Conservation (phyloP, 37 sponge, comb jelly and placozoan species). For the Beroe forskalii region DNA sequence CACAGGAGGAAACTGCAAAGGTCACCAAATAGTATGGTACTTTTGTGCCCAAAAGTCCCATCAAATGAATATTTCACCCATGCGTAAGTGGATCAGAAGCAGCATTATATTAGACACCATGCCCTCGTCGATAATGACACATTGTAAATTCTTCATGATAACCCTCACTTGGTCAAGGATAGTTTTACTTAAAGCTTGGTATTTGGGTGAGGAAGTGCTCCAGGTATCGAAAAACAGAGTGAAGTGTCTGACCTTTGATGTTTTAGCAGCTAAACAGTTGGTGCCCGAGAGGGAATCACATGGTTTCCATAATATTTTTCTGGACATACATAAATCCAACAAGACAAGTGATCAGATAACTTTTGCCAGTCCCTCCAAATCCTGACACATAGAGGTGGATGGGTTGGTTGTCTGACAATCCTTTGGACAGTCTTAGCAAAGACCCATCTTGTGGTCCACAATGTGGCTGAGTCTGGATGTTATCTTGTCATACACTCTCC, state of each 20-base stretch:
- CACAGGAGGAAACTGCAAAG: slow-evolving; percentile 71
- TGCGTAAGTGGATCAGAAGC: slow-evolving; percentile 67
- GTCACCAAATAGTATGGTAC: slow-evolving; percentile 69
- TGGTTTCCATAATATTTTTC: not conserved
- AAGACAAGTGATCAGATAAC: slow-evolving; percentile 66
- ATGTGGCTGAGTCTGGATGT: not conserved
- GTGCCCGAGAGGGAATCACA: slow-evolving; percentile 48
- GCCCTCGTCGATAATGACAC: slow-evolving; percentile 75
- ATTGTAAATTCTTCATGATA: slow-evolving; percentile 62
- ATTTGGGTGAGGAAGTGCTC: slow-evolving; percentile 66
- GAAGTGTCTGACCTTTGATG: slow-evolving; percentile 67
- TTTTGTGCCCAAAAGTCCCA: slow-evolving; percentile 44
- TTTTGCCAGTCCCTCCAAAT: slow-evolving; percentile 71
- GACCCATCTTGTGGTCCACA: not conserved
- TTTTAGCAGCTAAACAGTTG: slow-evolving; percentile 69
- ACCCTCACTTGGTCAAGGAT: slow-evolving; percentile 65
- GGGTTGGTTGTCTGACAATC: slow-evolving; percentile 18
- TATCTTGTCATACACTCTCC: not conserved
- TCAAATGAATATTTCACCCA: slow-evolving; percentile 67
- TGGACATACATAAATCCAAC: slow-evolving; percentile 25
- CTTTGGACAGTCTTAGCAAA: not conserved
- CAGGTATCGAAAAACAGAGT: slow-evolving; percentile 64
- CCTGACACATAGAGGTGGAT: slow-evolving; percentile 66
- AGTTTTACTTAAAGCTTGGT: slow-evolving; percentile 69
- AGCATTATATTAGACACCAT: slow-evolving; percentile 71